These are phyloP conservation scores for Catocala sponsa DNA, from an alignment of 2,888 invertebrate species.

Conservation along the genomic window DNA sequence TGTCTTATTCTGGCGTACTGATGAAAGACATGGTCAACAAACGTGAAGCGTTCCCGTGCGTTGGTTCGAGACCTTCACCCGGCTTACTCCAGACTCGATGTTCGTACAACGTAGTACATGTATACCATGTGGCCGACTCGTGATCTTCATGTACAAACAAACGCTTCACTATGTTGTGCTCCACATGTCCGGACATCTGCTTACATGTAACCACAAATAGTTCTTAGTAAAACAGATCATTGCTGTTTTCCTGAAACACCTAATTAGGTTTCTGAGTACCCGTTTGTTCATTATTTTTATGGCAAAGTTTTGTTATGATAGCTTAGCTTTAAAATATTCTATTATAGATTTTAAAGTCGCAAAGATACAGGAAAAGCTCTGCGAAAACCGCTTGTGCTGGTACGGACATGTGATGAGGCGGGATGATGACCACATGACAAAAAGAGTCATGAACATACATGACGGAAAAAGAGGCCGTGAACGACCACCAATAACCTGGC, in stretches of 20 bases:
- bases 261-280: not conserved
- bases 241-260: not conserved
- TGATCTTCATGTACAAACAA: conserved; percentile 5
- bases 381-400: too few relatives aligned
- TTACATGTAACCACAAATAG: not conserved
- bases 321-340: too few relatives aligned
- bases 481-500: too few relatives aligned
- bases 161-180: not conserved
- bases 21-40: conserved; percentile 10
- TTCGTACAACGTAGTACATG: not conserved
- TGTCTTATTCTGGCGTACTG: not conserved
- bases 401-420: too few relatives aligned
- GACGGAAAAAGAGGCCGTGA: too few relatives aligned
- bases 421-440: too few relatives aligned
- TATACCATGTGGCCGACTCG: not conserved
- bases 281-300: not conserved
- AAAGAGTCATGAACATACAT: too few relatives aligned
- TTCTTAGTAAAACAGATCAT: not conserved
- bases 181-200: conserved; percentile 2
- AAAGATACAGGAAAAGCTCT: too few relatives aligned
- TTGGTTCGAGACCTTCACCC: conserved; percentile 16
- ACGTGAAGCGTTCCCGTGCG: conserved; percentile 9
- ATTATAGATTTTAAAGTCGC: too few relatives aligned
- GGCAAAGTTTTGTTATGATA: too few relatives aligned
- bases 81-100: not conserved